Base-by-base conservation (phyloP, 2,888 invertebrate species). In the Pilophorus perplexus region DNA sequence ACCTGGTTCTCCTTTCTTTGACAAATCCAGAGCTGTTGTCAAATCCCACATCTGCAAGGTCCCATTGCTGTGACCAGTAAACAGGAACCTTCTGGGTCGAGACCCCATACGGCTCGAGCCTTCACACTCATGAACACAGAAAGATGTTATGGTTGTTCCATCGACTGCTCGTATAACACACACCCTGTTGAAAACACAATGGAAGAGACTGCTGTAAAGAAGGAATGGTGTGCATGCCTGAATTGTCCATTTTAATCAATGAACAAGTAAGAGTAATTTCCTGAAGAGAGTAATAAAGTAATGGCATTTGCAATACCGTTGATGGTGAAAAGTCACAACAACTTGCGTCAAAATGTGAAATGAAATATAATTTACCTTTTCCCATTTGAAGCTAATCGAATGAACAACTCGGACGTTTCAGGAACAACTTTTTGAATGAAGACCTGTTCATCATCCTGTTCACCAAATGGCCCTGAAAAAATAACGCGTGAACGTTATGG, bases 31-130 rank as follows among this genome's bases (percentile, higher is more conserved):
- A 12, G 94, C 96, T 8, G 94, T 97, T 12, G 95, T 95, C 68
- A 99, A 82, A 80, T 99, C 98, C 97, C 98, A 99, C 90, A 98
- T 93, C 80, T 95, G 95, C 68, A 95, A 88, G 42, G 90, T 89
- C 52, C 96, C 95, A 72, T 90, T 93, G 38, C 90, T 86, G 76
- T 95, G 95, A 0, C 95, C 96, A 23, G 94, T 94, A 71, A 96
- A 87, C 74, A 96, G 85, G 75, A 93, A 88, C 44, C 97, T 80
- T 3, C 94, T 81, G 5, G 94, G 94, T 60, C 89, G 79, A 8
- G 91, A 90, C 1, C 92, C 93, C 89, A 93, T 90, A 14, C 97
- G 83, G 74, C 92, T 89, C 1, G 95, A 93, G 1, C 96, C 96
- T 77, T 98, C 98, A 77, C 97, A 97, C 78, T 98, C 97, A 75